phyloP scores from a whole-genome alignment of 2,113 vertebrate genomes.

The Ellobius talpinus region DNA sequence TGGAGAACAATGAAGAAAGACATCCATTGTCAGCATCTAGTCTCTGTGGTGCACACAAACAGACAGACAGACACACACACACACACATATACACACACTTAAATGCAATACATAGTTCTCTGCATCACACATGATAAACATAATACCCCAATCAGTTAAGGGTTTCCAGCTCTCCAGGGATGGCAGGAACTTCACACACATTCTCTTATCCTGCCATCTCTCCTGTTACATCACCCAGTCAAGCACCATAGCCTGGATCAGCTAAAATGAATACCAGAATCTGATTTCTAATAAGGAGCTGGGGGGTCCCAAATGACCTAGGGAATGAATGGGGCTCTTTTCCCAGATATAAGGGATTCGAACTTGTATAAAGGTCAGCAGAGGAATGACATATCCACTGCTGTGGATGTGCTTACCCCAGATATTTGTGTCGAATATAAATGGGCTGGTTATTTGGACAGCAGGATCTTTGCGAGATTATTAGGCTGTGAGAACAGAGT shows the following conservation, averaged over 20 bases:
- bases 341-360: neutral
- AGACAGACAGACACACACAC: neutral
- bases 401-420: neutral
- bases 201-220: neutral
- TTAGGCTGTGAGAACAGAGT: neutral
- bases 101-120: neutral
- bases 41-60: neutral
- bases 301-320: neutral
- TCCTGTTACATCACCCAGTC: neutral
- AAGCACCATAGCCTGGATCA: slow-evolving; percentile 52
- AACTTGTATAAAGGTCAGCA: neutral
- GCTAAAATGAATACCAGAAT: slow-evolving; percentile 27
- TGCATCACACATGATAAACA: slow-evolving; percentile 4
- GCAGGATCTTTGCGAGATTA: neutral
- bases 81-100: neutral
- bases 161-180: slow-evolving; percentile 36
- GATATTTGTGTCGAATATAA: neutral
- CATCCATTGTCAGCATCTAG: neutral
- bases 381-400: neutral
- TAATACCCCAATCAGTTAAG: neutral
- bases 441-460: neutral
- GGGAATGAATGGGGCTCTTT: neutral
- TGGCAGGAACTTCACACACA: slow-evolving; percentile 40
- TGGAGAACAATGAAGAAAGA: neutral
- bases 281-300: neutral